Evolutionary conservation across 2,888 invertebrate genomes (phyloP).

Genomic region (Petrophora chlorosata): DNA sequence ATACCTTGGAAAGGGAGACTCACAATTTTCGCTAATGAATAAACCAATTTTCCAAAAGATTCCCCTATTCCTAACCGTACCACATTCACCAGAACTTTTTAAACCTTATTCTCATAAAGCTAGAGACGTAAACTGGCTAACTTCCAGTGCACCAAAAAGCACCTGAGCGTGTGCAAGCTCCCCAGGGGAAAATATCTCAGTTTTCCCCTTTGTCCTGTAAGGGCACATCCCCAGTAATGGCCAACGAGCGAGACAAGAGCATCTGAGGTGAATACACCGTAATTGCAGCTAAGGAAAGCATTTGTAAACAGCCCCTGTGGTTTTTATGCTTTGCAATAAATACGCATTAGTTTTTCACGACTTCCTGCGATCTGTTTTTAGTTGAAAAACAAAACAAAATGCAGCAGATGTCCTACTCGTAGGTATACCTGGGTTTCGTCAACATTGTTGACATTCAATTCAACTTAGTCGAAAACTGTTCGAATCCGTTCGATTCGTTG

Average conservation of each 20-base stretch:
- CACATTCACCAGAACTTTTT: no score
- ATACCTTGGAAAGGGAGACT: background rate
- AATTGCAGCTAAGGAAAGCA: constrained; percentile 48
- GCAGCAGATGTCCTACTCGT: no score
- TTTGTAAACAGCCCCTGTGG: constrained; percentile 13
- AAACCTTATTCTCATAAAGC: constrained; percentile 1
- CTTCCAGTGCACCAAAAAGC: no score
- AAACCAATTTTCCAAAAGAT: constrained; percentile 1
- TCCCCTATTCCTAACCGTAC: no score
- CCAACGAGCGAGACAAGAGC: constrained; percentile 50
- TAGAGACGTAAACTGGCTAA: constrained; percentile 10
- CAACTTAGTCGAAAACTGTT: no score
- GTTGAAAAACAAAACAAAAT: no score
- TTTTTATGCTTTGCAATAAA: constrained; percentile 1
- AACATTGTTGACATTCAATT: no score
- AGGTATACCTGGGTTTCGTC: no score
- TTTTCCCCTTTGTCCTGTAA: constrained; percentile 57
- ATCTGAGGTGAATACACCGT: constrained; percentile 63
- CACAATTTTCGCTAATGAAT: background rate
- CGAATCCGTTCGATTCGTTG: no score
- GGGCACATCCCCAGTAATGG: constrained; percentile 49
- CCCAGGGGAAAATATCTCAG: constrained; percentile 61
- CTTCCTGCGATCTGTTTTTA: background rate
- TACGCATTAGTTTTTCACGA: background rate
- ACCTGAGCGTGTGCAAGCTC: constrained; percentile 38